Evolutionary conservation across 2,888 invertebrate species (phyloP).

Genomic region (Tupiocoris notatus): DNA sequence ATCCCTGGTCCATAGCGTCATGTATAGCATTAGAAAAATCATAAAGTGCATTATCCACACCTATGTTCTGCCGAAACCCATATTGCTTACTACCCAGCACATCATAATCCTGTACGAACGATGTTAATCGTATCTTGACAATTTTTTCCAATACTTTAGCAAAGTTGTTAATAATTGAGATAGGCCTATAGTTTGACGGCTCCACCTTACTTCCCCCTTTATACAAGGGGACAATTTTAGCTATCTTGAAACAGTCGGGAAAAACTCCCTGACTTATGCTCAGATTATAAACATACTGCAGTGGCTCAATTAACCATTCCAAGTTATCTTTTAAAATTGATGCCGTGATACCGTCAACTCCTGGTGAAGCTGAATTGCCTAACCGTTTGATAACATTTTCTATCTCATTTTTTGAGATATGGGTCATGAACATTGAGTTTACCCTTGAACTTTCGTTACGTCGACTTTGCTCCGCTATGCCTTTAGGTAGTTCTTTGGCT

Average conservation of each 20-base stretch:
- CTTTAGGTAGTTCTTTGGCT: neutral
- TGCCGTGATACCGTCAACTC: neutral
- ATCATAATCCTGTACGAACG: neutral
- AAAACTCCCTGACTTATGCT: conserved; percentile 7
- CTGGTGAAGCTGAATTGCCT: neutral
- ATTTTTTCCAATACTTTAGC: conserved; percentile 10
- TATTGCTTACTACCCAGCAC: neutral
- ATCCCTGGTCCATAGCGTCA: neutral
- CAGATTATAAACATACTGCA: conserved; percentile 47
- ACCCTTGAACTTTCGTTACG: conserved; percentile 2
- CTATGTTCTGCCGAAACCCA: neutral
- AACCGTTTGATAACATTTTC: neutral
- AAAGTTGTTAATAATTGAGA: neutral
- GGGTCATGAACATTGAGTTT: neutral
- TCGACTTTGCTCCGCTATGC: neutral
- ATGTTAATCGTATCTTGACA: neutral
- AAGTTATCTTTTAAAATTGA: neutral
- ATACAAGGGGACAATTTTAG: neutral
- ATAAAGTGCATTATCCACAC: neutral
- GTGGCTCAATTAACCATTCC: neutral
- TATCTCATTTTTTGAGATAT: neutral
- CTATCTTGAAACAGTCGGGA: conserved; percentile 7
- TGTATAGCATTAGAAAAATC: neutral
- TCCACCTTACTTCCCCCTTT: conserved; percentile 4
- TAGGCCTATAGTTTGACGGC: neutral